A percentile compares a stretch with the other conserved stretches of the same genome.
Evolutionary conservation across 1,140 invertebrate species (phyloP).

Genomic region (Odontomachus brunneus): DNA sequence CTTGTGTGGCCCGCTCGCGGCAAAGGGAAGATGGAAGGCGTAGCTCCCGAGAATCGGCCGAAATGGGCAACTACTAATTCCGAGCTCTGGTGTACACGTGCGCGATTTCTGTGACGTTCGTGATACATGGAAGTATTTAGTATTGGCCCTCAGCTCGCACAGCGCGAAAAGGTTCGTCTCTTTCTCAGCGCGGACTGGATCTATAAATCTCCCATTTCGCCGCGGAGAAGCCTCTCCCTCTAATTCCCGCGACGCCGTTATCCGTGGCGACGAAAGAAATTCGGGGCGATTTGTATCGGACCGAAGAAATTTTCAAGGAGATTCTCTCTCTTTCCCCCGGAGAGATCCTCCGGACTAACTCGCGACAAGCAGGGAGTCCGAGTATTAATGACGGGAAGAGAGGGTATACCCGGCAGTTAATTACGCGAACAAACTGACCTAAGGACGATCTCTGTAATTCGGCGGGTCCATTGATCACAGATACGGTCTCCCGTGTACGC

Average conservation of each 20-base stretch:
- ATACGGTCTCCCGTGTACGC: background rate
- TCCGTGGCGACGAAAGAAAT: background rate
- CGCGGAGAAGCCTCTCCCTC: background rate
- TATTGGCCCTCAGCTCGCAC: background rate
- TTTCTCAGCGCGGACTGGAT: background rate
- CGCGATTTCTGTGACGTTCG: background rate
- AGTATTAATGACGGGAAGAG: conserved; percentile 1
- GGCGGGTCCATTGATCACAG: conserved; percentile 11
- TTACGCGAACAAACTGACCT: conserved; percentile 23
- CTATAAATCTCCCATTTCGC: background rate
- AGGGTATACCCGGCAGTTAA: conserved; percentile 18
- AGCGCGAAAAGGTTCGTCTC: background rate
- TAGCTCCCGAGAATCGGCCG: too few relatives aligned
- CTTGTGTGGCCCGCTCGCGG: too few relatives aligned
- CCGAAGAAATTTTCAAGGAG: conserved; percentile 1
- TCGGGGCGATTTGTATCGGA: background rate
- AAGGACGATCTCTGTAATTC: background rate
- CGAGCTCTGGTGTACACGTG: background rate
- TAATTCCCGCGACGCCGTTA: background rate
- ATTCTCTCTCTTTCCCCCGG: background rate
- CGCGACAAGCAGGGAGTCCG: background rate
- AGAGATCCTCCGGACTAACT: background rate
- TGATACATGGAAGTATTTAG: background rate
- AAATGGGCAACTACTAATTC: too few relatives aligned
- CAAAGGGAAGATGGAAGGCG: too few relatives aligned